Conservation (phyloP, 2,888 invertebrate species). For the Drosophila nigricruria region DNA sequence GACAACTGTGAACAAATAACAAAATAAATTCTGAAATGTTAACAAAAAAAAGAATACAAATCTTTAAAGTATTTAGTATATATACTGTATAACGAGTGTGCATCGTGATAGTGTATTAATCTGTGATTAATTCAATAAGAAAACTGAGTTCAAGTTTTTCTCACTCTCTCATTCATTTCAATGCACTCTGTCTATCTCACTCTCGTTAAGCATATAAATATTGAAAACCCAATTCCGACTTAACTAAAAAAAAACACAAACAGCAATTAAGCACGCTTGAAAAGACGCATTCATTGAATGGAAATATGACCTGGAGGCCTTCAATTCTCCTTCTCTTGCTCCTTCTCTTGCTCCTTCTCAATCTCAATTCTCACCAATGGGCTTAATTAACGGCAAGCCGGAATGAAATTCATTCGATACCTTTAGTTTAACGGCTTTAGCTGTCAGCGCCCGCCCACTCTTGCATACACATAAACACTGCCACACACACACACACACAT, state of each 20-base stretch:
- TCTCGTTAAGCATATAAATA: background rate
- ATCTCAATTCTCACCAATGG: slow-evolving; percentile 9
- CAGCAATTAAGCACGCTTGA: slow-evolving; percentile 52
- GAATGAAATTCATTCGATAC: slow-evolving; percentile 33
- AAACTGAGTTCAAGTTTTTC: too few relatives aligned
- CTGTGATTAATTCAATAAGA: background rate
- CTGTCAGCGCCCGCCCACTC: slow-evolving; percentile 18
- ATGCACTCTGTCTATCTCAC: background rate
- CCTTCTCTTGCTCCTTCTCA: too few relatives aligned
- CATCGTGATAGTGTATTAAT: background rate
- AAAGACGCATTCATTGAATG: slow-evolving; percentile 25
- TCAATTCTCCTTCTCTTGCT: too few relatives aligned
- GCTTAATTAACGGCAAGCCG: slow-evolving; percentile 51
- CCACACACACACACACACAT: slow-evolving; percentile 6
- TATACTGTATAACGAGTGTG: background rate
- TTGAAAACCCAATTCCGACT: slow-evolving; percentile 23
- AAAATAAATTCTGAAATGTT: too few relatives aligned
- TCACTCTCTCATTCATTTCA: background rate
- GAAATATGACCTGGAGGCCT: slow-evolving; percentile 17
- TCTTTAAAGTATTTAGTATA: too few relatives aligned
- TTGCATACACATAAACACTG: slow-evolving; percentile 3
- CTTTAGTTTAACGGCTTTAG: slow-evolving; percentile 49
- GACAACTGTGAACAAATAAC: background rate
- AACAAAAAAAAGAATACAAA: background rate
- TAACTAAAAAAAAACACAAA: slow-evolving; percentile 32